Base-by-base conservation (phyloP, 2,113 vertebrate species). In the Pluvialis apricaria region DNA sequence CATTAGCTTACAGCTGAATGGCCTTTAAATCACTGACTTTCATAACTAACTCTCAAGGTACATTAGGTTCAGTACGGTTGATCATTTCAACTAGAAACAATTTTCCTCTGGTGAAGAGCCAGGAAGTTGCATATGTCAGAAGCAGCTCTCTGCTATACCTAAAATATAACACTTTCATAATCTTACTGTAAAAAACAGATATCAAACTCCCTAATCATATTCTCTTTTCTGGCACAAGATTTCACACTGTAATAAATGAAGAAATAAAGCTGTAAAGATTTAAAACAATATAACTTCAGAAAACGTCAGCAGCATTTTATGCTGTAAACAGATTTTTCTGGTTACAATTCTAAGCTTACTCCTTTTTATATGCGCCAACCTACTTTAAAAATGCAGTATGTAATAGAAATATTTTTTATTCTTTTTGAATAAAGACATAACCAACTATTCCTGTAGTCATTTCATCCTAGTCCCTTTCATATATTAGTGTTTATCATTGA, bases 61-160 rank as follows among this genome's bases (percentile, higher is more conserved):
- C 70, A 72, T 91, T 79, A 89, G 14, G 57, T 82, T 79, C 61
- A 31, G 20, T 20, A 20, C 12, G 34, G 55, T 65, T 82, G 81
- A 79, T 79, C 83, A 47, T 64, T 89, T 94, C 91, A 87, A 70
- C 86, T 79, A 52, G 57, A 91, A 96, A 70, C 9, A 49, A 42
- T 58, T 88, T 90, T 79, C 13, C 15, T 54, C 51, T 78, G 57
- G 45, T 88, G 51, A 69, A 86, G 21, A 92, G 47, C 15, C 69
- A 83, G 70, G 32, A 78, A 71, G 29, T 15, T 75, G 22, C 26
- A 31, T 26, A 25, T 61, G 44, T 40, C 86, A 89, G 42, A 84
- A 31, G 14, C 32, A 64, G 42, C 21, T 71, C 75, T 58, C 22
- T 78, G 29, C 26, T 55, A 4, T 28, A 55, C 7, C 29, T 64